Conservation (phyloP, 2,797 vertebrate species). For the Pterois miles region DNA sequence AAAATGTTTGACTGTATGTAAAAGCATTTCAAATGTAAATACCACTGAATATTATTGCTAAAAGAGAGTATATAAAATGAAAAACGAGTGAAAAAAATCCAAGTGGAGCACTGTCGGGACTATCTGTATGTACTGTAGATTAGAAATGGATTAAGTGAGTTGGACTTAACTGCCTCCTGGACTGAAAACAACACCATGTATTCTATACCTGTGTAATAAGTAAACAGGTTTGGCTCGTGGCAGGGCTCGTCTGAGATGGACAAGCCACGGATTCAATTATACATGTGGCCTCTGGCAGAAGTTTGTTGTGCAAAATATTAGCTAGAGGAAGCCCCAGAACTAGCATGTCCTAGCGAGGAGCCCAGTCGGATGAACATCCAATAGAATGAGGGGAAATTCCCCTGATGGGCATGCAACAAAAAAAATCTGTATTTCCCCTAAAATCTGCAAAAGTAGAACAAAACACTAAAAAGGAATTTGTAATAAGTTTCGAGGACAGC, state of each 20-base stretch:
- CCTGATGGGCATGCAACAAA: conserved; percentile 30
- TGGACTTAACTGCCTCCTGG: conserved; percentile 44
- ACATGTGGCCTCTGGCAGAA: conserved; percentile 65
- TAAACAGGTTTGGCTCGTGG: conserved; percentile 52
- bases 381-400: conserved; percentile 41
- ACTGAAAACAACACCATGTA: conserved; percentile 54
- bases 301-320: conserved; percentile 64
- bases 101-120: conserved; percentile 68
- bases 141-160: conserved; percentile 60
- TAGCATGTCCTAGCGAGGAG: conserved; percentile 12
- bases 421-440: conserved; percentile 7
- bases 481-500: conserved; percentile 20
- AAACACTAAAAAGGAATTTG: conserved; percentile 43
- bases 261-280: conserved; percentile 59
- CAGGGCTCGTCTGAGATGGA: conserved; percentile 58
- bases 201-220: conserved; percentile 54
- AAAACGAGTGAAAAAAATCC: conserved; percentile 33
- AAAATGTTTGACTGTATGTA: conserved; percentile 79
- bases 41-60: conserved; percentile 80
- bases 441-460: conserved; percentile 27
- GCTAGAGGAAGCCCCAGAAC: conserved; percentile 51
- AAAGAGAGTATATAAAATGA: conserved; percentile 75
- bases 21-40: conserved; percentile 82
- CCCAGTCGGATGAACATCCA: conserved; percentile 58
- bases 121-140: conserved; percentile 70